Conservation (phyloP, 2,797 vertebrate genomes). For the Meriones psammophilus region DNA sequence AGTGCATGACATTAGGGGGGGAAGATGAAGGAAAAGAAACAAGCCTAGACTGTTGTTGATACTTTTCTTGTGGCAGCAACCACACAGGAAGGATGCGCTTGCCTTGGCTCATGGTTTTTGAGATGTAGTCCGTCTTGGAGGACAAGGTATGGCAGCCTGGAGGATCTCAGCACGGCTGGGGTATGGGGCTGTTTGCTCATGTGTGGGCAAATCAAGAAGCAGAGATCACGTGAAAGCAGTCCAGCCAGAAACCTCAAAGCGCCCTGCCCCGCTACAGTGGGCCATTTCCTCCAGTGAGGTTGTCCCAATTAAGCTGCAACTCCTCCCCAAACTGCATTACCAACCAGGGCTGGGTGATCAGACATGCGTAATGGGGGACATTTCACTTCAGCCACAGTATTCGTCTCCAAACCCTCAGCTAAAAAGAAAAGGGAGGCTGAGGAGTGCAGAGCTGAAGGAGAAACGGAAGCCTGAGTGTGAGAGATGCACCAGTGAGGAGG, state of each 20-base stretch:
- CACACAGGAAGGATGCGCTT: background rate
- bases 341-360: background rate
- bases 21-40: background rate
- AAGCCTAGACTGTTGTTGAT: background rate
- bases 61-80: background rate
- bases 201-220: background rate
- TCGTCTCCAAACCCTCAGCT: background rate
- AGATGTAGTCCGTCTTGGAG: background rate
- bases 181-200: background rate
- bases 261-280: fast-evolving
- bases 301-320: background rate
- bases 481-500: background rate
- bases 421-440: background rate
- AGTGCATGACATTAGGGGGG: background rate
- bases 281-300: background rate
- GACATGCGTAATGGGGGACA: background rate
- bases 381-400: background rate
- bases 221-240: background rate
- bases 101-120: background rate
- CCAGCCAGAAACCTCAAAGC: background rate
- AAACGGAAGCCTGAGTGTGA: background rate
- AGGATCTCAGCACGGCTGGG: background rate
- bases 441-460: background rate
- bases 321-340: background rate
- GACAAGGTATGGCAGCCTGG: background rate